Evolutionary conservation across 2,888 invertebrate species (phyloP), one percentile per base, ranked within the genome.

Genomic region (Phengaris alcon): DNA sequence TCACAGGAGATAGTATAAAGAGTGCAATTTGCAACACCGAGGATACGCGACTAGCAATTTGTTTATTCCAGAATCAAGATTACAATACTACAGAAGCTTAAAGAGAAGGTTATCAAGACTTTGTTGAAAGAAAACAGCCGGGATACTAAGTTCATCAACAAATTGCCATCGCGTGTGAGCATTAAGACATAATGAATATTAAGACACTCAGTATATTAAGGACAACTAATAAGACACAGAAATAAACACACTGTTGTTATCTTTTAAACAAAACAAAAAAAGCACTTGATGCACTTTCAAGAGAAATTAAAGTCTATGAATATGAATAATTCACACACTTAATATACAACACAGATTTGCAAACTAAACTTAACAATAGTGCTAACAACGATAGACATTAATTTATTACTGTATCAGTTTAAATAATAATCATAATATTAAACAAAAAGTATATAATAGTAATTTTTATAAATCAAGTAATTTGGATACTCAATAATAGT

Each of bases 21-120:
- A 93, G 93, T 92, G 93, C 93, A 93, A 89, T 93, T 93, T 93
- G 93, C 93, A 93, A 93, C 93, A 93, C 93, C 91, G 92, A 93
- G 88, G 82, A 84, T 82, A 87, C 87, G 83, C 77, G 84, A 88
- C 85, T 84, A 89, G 87, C 88, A 82, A 83, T 89, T 87, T 88
- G 82, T 76, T 70, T 68, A 13, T 8, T 55, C n/a, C 35, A 44
- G 9, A 46, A 6, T 52, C 35, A 48, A 64, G 3, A 69, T 70
- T 9, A 5, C 10, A 52, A 54, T 13, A 35, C 52, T 35, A 52
- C 35, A 64, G 10, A 64, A 35, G 0, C 22, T 64, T 9, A 10
- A 22, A 64, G 59, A 1, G 22, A 64, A 35, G 12, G 22, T 54
- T 72, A 7, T 6, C 9, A 73, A 54, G 35, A n/a, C 7, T 54